Percentiles rank a stretch among this genome's conserved stretches.
Evolutionary conservation across 2,797 vertebrate genomes (phyloP).

Genomic region (Gallinago solitaria): DNA sequence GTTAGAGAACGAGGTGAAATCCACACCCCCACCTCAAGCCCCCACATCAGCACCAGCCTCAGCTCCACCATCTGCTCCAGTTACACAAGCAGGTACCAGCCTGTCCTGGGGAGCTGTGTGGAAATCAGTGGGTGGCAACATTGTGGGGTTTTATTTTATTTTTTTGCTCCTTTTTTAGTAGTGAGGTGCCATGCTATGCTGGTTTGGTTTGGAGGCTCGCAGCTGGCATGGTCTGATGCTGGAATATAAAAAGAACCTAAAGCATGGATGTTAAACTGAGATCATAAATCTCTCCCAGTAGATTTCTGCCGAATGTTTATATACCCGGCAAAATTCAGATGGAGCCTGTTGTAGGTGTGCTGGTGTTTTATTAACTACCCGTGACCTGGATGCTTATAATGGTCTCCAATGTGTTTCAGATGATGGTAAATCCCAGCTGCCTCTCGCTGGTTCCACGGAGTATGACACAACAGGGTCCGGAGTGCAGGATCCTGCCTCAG

Average conservation of each 20-base stretch:
- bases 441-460: slow-evolving; percentile 83
- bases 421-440: slow-evolving; percentile 86
- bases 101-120: not conserved
- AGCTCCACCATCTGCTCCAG: slow-evolving; percentile 49
- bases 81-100: slow-evolving; percentile 72
- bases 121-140: not conserved
- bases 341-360: not conserved
- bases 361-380: rapidly evolving
- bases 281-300: not conserved
- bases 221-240: not conserved
- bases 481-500: slow-evolving; percentile 77
- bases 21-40: slow-evolving; percentile 63
- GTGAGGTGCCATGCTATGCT: rapidly evolving
- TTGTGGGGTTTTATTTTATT: rapidly evolving
- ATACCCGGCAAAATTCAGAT: not conserved
- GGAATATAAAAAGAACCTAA: not conserved
- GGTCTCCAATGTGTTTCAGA: slow-evolving; percentile 66
- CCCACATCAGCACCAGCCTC: slow-evolving; percentile 68
- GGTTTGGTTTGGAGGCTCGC: not conserved
- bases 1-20: slow-evolving; percentile 76
- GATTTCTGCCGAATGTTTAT: not conserved
- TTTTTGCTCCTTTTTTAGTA: not conserved
- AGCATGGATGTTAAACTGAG: not conserved
- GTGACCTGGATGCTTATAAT: not conserved
- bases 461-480: slow-evolving; percentile 84